Conservation (phyloP, 2,113 vertebrate species). For the Cinclus mexicanus region DNA sequence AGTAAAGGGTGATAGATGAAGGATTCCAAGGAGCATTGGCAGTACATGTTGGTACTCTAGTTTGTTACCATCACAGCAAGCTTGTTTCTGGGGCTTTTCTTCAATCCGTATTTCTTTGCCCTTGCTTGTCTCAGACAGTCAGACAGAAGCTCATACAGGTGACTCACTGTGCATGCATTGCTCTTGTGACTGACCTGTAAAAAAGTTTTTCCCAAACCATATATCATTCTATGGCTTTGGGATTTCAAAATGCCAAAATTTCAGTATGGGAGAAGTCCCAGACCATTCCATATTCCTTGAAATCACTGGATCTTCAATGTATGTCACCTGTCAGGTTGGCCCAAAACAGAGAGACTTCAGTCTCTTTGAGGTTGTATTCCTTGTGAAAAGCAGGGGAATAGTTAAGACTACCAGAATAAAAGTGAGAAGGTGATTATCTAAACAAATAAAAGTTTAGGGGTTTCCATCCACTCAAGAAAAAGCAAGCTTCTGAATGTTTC, state of each 20-base stretch:
- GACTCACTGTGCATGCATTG: rapidly evolving
- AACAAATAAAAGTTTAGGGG: not conserved
- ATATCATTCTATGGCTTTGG: not conserved
- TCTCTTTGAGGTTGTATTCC: not conserved
- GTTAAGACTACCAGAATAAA: not conserved
- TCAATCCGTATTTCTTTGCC: not conserved
- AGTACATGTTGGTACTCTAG: not conserved
- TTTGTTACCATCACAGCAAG: rapidly evolving
- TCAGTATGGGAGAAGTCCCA: not conserved
- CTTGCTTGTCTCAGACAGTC: not conserved
- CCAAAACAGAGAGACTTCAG: not conserved
- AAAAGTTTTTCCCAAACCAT: not conserved
- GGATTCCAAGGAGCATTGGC: not conserved
- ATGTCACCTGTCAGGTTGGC: not conserved
- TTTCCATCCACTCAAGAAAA: not conserved
- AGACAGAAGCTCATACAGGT: rapidly evolving
- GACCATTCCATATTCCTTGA: not conserved
- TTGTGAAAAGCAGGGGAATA: not conserved
- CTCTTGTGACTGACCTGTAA: not conserved
- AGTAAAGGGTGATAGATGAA: not conserved
- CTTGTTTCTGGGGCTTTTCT: not conserved
- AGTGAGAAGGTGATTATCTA: not conserved
- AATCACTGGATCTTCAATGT: not conserved
- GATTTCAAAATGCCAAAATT: not conserved
- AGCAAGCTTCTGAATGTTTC: not conserved